Base-by-base conservation (phyloP, 2,888 invertebrate species). In the Salpingus planirostris region DNA sequence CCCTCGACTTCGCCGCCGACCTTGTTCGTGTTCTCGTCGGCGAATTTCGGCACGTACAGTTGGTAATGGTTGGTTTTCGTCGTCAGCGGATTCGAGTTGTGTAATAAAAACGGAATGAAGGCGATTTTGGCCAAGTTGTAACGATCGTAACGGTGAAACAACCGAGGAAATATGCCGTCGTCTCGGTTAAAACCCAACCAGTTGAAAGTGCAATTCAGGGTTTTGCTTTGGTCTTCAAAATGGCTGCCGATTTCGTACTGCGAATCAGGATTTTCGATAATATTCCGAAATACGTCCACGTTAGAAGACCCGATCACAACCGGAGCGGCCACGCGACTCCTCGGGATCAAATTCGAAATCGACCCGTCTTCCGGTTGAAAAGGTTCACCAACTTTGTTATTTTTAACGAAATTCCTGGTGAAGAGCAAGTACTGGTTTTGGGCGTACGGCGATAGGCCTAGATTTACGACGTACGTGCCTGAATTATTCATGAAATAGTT, bases 181-280 rank as follows among this genome's bases (percentile, higher is more conserved):
- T 86, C 85, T 36, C 75, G 76, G 0, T 74, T 71, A 40, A 69
- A 78, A 3, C 95, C 92, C 50, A 97, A 74, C 87, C 92, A 97
- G 58, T 98, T 98, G 57, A 76, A 87, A 0, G 90, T 85, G 47
- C 92, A 95, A 58, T 95, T 89, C n/a, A 98, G 81, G 11, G 77
- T 69, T 67, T 88, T 84, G 53, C 93, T 92, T 58, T 95, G 96
- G 59, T 96, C 93, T 54, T 85, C 82, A 11, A 96, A 71, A 54
- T 97, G 96, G 0, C 95, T 93, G 0, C 93, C 93, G 26, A 98
- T 81, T 68, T 98, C 97, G 59, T 92, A 95, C 31, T 78, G 76
- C 0, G 96, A 92, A 42, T 82, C 80, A 2, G 82, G 82, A 64
- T 98, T 97, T 36, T 87, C 80, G 21, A 97, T 77, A 37, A 91